Base-by-base conservation (phyloP, 2,888 invertebrate species). In the Alloscopus bannaensis region DNA sequence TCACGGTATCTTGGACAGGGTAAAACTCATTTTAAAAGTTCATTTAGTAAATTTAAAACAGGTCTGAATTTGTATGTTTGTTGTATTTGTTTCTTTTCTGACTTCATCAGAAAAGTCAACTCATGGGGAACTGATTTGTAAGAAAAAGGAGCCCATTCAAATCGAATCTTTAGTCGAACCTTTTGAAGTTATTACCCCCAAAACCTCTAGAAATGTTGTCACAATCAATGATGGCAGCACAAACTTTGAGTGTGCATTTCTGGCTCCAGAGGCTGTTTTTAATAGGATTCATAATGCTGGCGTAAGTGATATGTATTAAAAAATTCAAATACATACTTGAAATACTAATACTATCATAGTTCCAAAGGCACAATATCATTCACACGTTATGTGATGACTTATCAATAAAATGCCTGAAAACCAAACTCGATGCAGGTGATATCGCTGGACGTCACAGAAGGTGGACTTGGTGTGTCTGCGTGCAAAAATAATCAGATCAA, bases 381-480 rank as follows among this genome's bases (percentile, higher is more conserved):
- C n/a, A n/a, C n/a, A n/a, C n/a, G n/a, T n/a, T n/a, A n/a, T n/a
- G n/a, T n/a, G n/a, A n/a, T n/a, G n/a, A n/a, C n/a, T n/a, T n/a
- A n/a, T n/a, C n/a, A n/a, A n/a, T n/a, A n/a, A n/a, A n/a, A n/a
- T n/a, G n/a, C n/a, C n/a, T n/a, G n/a, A n/a, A n/a, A n/a, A n/a
- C n/a, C n/a, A n/a, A n/a, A n/a, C n/a, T n/a, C n/a, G n/a, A n/a
- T 57, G 11, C 83, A 90, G 88, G 89, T 92, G n/a, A 85, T 90
- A 3, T 90, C 91, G 78, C 87, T 93, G n/a, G 90, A 91, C 84
- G 90, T 91, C 1, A 90, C 92, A 60, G 88, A 90, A 64, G 92
- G 91, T 86, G 92, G 92, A 13, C 88, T 92, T 42, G 92, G 91
- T 31, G 90, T 92, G 18, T 93, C 93, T 11, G 90, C 91, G 71